phyloP scores from a whole-genome alignment of 2,888 invertebrate species.

The Lycaena phlaeas region DNA sequence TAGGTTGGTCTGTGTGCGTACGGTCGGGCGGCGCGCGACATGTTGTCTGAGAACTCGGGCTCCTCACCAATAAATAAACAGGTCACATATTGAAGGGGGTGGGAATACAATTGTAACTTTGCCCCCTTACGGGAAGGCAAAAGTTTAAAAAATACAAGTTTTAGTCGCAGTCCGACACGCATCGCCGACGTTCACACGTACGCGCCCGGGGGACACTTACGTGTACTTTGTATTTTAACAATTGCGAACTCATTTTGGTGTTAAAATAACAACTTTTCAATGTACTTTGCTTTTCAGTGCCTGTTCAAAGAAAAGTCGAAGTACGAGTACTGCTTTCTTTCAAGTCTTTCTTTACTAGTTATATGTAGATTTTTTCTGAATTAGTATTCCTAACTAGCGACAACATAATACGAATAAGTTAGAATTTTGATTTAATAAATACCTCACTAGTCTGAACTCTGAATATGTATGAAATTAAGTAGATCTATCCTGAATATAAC shows the following conservation, averaged over 20 bases:
- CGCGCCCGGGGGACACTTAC: constrained; percentile 25
- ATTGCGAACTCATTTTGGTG: constrained; percentile 19
- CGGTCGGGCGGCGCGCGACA: constrained; percentile 58
- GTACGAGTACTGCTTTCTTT: too few relatives aligned
- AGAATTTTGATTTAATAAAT: too few relatives aligned
- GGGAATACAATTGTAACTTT: constrained; percentile 72
- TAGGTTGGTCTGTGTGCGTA: constrained; percentile 50
- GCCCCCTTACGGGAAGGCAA: constrained; percentile 58
- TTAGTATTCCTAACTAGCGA: too few relatives aligned
- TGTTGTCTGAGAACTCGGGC: constrained; percentile 69
- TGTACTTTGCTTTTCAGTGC: background rate
- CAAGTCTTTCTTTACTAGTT: too few relatives aligned
- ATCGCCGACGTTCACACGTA: constrained; percentile 43
- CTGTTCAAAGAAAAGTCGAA: background rate
- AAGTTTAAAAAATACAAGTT: constrained; percentile 73
- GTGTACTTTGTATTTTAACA: constrained; percentile 16
- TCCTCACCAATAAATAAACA: constrained; percentile 70
- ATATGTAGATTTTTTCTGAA: too few relatives aligned
- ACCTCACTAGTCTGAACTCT: too few relatives aligned
- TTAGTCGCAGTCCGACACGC: constrained; percentile 30
- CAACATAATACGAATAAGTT: too few relatives aligned
- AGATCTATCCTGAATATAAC: too few relatives aligned
- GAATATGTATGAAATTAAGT: too few relatives aligned
- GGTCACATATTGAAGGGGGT: constrained; percentile 72
- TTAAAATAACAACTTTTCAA: constrained; percentile 10